Base-by-base conservation (phyloP, 2,888 invertebrate species). In the Hypomecis atomaria region DNA sequence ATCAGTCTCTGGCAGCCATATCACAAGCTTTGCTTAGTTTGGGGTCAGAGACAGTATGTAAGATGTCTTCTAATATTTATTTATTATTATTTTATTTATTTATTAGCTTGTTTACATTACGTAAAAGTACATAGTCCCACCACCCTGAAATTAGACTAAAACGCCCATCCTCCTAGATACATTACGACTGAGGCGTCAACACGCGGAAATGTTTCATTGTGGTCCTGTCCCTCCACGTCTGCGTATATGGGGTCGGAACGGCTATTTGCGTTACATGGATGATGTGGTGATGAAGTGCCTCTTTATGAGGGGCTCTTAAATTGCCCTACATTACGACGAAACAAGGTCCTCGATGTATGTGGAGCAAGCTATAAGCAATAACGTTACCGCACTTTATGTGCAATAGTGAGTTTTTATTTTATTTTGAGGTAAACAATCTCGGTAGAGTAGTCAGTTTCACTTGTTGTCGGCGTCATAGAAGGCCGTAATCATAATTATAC, bases 131-230 rank as follows among this genome's bases (percentile, higher is more conserved):
- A 23, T 23, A 50, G 48, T 62, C 23, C 62, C 62, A 62, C 70
- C 72, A 69, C 69, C 60, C 70, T 76, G 68, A 68, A 71, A 81
- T 83, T 74, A 79, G 72, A 76, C 71, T 80, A 77, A 83, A 83
- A 83, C 77, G 77, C 71, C 70, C 77, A 77, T 81, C 77, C 78
- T 79, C 76, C 66, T 70, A 77, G 72, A 80, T 75, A 81, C 74
- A 81, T 84, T 82, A 86, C 23, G 23, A 23, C 23, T 82, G 82
- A 83, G 81, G 82, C 80, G 81, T 81, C 84, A 83, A 84, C 78
- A 82, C 81, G 84, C 87, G 89, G 90, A 90, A 88, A 85, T 82
- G 82, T 87, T 87, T 87, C 84, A 90, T 90, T 89, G 85, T 85
- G 81, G 78, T 77, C 65, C 75, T 78, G 82, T 76, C 84, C 80